A percentile compares a stretch with the other conserved stretches of the same genome.
Conservation (phyloP, 2,113 vertebrate genomes). For the Ageneiosus marmoratus region DNA sequence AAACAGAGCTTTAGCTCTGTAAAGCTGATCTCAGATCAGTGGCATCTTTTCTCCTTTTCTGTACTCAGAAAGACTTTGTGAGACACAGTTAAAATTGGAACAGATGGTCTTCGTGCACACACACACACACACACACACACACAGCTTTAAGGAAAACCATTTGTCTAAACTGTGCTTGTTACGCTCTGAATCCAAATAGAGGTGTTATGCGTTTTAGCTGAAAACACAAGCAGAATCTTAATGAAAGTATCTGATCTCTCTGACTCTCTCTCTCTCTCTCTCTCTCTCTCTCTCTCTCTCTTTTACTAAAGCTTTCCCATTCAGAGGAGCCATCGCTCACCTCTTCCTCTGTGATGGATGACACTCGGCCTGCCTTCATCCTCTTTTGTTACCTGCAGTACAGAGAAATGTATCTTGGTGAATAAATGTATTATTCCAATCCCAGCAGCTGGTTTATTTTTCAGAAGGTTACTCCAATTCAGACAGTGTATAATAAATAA, state of each 20-base stretch:
- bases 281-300: constrained; percentile 1
- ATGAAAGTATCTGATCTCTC: constrained; percentile 2
- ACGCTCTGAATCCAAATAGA: constrained; percentile 64
- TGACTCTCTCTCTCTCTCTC: background rate
- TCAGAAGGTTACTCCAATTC: background rate
- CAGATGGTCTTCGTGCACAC: constrained; percentile 34
- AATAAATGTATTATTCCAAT: background rate
- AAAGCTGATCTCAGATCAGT: constrained; percentile 8
- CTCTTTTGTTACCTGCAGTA: background rate
- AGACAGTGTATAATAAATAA: background rate
- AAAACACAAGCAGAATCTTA: constrained; percentile 27
- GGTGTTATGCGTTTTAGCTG: constrained; percentile 24
- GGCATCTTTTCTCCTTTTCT: constrained; percentile 43
- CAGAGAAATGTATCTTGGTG: constrained; percentile 6
- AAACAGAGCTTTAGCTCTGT: too few relatives aligned
- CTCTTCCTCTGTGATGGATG: background rate
- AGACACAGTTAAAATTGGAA: constrained; percentile 61
- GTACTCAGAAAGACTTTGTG: constrained; percentile 51
- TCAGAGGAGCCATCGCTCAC: background rate
- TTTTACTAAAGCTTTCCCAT: background rate
- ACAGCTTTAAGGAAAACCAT: constrained; percentile 60
- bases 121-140: constrained; percentile 45
- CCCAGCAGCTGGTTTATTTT: background rate
- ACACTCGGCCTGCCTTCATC: constrained; percentile 6
- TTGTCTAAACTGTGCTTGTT: constrained; percentile 54